These are phyloP conservation scores for Halesus radiatus DNA, from an alignment of 1,140 invertebrate genomes.

Conservation along the genomic window DNA sequence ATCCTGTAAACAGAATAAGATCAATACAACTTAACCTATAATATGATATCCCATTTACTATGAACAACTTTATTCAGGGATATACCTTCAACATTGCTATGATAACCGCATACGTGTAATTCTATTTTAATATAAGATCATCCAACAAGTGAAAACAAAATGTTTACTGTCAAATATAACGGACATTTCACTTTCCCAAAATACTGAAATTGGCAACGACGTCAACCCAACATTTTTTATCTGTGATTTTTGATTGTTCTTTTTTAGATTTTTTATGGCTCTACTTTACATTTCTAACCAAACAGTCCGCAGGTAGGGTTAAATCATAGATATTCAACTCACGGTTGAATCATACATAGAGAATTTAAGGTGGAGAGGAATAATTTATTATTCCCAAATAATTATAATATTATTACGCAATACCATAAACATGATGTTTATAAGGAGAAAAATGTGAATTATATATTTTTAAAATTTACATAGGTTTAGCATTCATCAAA, in stretches of 20 bases:
- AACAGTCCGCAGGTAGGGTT: not conserved
- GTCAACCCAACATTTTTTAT: slow-evolving; percentile 17
- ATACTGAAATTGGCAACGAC: slow-evolving; percentile 15
- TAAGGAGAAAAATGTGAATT: too few relatives aligned
- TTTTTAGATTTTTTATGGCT: not conserved
- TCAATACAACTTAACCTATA: slow-evolving; percentile 50
- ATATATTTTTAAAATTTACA: too few relatives aligned
- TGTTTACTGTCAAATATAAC: slow-evolving; percentile 31
- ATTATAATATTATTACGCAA: too few relatives aligned
- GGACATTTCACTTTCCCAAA: slow-evolving; percentile 42
- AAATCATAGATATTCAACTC: too few relatives aligned
- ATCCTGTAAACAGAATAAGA: slow-evolving; percentile 68
- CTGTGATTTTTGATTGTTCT: not conserved
- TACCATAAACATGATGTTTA: too few relatives aligned
- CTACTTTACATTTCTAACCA: not conserved
- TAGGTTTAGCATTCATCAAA: too few relatives aligned
- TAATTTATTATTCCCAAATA: too few relatives aligned
- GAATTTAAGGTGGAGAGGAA: too few relatives aligned
- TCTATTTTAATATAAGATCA: slow-evolving; percentile 13
- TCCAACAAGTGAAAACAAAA: slow-evolving; percentile 29
- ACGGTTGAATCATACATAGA: too few relatives aligned
- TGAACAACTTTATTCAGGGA: not conserved
- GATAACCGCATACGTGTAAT: slow-evolving; percentile 39
- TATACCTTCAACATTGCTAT: slow-evolving; percentile 53
- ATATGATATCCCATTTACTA: not conserved